These are phyloP conservation scores for Lucilia cuprina DNA, from an alignment of 1,140 invertebrate species.

Conservation along the genomic window DNA sequence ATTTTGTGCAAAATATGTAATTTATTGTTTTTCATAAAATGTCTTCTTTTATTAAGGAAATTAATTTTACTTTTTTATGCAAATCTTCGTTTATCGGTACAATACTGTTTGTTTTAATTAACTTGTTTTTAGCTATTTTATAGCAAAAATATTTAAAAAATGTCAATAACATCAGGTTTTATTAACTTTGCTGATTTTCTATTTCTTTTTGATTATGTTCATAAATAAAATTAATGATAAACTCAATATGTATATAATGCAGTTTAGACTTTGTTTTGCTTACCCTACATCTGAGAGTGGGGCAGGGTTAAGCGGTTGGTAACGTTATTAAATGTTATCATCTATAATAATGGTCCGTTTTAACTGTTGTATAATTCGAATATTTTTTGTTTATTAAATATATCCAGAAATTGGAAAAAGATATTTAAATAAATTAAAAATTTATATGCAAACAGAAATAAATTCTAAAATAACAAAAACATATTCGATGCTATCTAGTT, in stretches of 20 bases:
- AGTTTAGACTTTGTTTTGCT: background rate
- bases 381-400: background rate
- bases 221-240: background rate
- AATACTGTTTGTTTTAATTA: too few relatives aligned
- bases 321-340: background rate
- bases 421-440: too few relatives aligned
- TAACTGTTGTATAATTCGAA: background rate
- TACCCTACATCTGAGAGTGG: background rate
- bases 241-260: background rate
- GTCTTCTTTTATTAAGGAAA: background rate
- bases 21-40: background rate
- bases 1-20: too few relatives aligned
- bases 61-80: background rate
- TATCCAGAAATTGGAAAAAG: too few relatives aligned
- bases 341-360: background rate
- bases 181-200: background rate
- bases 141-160: background rate
- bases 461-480: too few relatives aligned
- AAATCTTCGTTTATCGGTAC: background rate
- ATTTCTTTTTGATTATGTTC: background rate
- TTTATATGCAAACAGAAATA: too few relatives aligned
- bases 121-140: too few relatives aligned
- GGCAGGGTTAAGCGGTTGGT: background rate
- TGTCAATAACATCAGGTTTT: background rate
- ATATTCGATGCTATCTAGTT: too few relatives aligned